These are phyloP conservation scores for Tortricodes alternella DNA, from an alignment of 2,888 invertebrate species.

Conservation along the genomic window DNA sequence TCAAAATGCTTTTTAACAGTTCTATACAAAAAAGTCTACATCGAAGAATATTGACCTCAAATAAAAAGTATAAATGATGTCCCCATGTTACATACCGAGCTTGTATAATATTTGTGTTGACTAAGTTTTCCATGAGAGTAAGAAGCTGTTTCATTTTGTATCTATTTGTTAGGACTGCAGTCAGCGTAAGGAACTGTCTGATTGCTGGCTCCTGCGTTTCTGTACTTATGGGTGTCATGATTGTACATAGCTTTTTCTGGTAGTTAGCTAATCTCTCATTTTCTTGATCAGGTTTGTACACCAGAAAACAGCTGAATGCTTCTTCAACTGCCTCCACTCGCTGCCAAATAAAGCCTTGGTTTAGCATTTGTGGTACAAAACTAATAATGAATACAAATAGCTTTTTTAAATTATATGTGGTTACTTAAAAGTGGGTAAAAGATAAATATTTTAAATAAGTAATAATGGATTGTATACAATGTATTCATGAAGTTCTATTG, in stretches of 20 bases:
- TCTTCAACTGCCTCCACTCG: conserved; percentile 93
- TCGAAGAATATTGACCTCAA: too few species aligned
- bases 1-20: too few species aligned
- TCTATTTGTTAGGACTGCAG: conserved; percentile 88
- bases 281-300: conserved; percentile 88
- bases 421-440: too few species aligned
- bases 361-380: too few species aligned
- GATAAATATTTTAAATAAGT: too few species aligned
- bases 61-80: too few species aligned
- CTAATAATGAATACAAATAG: too few species aligned
- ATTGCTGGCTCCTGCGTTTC: conserved; percentile 90
- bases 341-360: conserved; percentile 76
- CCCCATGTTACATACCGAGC: conserved; percentile 86
- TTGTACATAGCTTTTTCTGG: conserved; percentile 86
- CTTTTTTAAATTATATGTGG: too few species aligned
- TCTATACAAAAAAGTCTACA: background rate
- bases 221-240: conserved; percentile 85
- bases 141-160: conserved; percentile 90
- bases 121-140: conserved; percentile 88
- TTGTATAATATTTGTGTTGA: conserved; percentile 87
- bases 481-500: too few species aligned
- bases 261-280: conserved; percentile 86
- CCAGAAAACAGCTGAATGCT: conserved; percentile 93
- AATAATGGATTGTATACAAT: too few species aligned
- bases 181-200: conserved; percentile 88